A percentile compares a stretch with the other conserved stretches of the same genome.
These are phyloP conservation scores for Rhyacophila brunnea DNA, from an alignment of 1,140 invertebrate species.

Conservation along the genomic window DNA sequence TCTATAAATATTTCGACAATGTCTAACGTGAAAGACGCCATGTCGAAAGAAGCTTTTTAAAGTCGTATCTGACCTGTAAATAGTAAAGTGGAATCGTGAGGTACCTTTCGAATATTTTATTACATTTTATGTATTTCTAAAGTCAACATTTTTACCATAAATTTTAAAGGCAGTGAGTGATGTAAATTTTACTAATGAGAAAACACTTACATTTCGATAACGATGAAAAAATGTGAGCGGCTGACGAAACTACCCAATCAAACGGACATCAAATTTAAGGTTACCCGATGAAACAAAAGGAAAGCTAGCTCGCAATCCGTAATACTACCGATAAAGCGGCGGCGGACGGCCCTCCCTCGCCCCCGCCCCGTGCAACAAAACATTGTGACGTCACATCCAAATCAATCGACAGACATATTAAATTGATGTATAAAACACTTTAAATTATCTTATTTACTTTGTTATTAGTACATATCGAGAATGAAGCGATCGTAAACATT, in stretches of 20 bases:
- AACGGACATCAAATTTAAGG: conserved; percentile 25
- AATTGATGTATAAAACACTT: conserved; percentile 27
- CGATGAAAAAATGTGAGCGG: conserved; percentile 26
- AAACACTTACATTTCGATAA: conserved; percentile 31
- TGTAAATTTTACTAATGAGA: conserved; percentile 34
- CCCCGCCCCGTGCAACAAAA: conserved; percentile 20
- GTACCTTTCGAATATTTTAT: conserved; percentile 29
- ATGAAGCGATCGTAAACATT: conserved; percentile 26
- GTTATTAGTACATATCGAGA: conserved; percentile 29
- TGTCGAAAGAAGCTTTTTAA: conserved; percentile 17
- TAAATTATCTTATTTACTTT: conserved; percentile 25
- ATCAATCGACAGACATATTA: conserved; percentile 14
- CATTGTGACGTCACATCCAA: conserved; percentile 20
- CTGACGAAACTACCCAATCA: conserved; percentile 19
- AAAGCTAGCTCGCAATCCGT: conserved; percentile 18
- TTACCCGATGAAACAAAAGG: conserved; percentile 19
- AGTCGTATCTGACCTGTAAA: conserved; percentile 16
- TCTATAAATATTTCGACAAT: conserved; percentile 10
- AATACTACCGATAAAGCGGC: conserved; percentile 1
- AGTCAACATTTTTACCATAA: conserved; percentile 33
- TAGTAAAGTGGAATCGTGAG: conserved; percentile 23
- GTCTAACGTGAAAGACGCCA: conserved; percentile 14
- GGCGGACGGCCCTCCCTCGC: background rate
- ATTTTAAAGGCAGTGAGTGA: conserved; percentile 36
- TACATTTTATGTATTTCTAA: conserved; percentile 30